These are phyloP conservation scores for Parauchenoglanis ngamensis DNA, from an alignment of 2,797 vertebrate genomes.

Conservation along the genomic window DNA sequence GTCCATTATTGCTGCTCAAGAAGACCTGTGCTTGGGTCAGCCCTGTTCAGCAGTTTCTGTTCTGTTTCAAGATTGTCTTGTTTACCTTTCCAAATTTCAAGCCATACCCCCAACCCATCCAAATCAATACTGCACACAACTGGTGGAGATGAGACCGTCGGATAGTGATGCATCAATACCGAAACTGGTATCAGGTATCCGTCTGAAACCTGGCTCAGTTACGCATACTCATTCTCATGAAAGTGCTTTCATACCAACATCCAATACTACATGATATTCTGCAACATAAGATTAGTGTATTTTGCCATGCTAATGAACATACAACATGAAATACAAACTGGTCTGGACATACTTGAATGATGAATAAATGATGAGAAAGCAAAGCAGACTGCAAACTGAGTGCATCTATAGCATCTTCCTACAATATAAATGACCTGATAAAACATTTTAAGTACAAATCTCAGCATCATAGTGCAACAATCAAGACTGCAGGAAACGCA, in stretches of 20 bases:
- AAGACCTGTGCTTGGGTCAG: background rate
- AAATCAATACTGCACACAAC: constrained; percentile 3
- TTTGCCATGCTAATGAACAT: background rate
- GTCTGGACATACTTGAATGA: background rate
- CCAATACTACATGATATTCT: background rate
- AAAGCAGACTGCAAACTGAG: background rate
- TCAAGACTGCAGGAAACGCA: background rate
- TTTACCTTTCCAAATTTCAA: constrained; percentile 66
- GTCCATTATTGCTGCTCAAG: constrained; percentile 27
- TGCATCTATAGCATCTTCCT: background rate
- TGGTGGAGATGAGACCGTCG: background rate
- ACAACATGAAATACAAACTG: background rate
- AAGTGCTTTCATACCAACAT: background rate
- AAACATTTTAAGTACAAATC: constrained; percentile 13
- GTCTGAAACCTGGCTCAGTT: background rate
- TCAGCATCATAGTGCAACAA: background rate
- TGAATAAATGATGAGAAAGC: background rate
- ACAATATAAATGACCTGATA: background rate
- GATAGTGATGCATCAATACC: background rate
- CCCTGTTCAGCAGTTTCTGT: constrained; percentile 55
- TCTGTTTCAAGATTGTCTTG: constrained; percentile 62
- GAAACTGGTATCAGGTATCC: background rate
- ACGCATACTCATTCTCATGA: background rate
- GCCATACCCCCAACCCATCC: constrained; percentile 50
- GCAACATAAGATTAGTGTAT: background rate